Evolutionary conservation across 2,888 invertebrate species (phyloP).

Genomic region (Lumbricus terrestris): DNA sequence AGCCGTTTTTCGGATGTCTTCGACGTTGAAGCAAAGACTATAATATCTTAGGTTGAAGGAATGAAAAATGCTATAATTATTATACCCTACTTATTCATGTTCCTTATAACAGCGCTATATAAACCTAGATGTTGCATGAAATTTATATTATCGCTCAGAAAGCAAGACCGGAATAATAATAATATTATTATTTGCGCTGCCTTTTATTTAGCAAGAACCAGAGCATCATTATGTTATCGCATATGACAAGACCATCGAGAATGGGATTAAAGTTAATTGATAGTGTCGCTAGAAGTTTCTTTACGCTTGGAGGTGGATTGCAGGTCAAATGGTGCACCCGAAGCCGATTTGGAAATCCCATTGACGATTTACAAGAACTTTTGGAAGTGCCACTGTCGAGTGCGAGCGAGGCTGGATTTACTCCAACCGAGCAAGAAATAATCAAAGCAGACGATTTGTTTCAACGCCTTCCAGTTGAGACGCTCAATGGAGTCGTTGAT

Average conservation of each 20-base stretch:
- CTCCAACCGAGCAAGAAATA: conserved; percentile 37
- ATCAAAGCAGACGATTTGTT: conserved; percentile 37
- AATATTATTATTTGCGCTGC: neutral
- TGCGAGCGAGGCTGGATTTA: conserved; percentile 36
- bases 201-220: neutral
- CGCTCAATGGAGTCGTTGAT: conserved; percentile 24
- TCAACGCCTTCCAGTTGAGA: conserved; percentile 13
- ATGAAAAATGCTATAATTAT: no score
- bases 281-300: neutral
- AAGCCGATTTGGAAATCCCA: conserved; percentile 8
- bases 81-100: no score
- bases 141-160: neutral
- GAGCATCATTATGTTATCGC: neutral
- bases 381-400: conserved; percentile 38
- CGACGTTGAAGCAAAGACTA: no score
- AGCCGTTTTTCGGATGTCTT: neutral
- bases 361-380: conserved; percentile 17
- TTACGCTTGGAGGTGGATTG: neutral
- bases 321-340: neutral
- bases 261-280: neutral
- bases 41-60: no score
- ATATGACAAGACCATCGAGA: neutral
- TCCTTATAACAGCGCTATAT: neutral
- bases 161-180: no score
- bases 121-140: neutral